phyloP scores from a whole-genome alignment of 2,797 vertebrate genomes.

The Aeoliscus strigatus region DNA sequence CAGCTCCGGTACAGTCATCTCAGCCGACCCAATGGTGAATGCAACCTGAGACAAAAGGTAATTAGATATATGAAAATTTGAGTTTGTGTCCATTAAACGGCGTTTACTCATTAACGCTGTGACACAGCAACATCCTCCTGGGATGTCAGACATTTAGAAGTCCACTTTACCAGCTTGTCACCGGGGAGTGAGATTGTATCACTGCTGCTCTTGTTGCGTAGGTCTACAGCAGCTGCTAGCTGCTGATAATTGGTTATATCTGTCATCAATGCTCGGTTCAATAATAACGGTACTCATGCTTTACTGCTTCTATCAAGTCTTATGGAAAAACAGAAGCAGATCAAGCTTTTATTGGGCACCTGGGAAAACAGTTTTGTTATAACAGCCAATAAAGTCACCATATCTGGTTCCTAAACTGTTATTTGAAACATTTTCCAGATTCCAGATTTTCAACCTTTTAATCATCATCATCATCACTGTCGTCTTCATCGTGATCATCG shows the following conservation, averaged over 20 bases:
- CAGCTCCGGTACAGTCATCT: not conserved
- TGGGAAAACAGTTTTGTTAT: too few relatives aligned
- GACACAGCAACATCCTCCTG: conserved; percentile 15
- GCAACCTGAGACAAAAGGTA: conserved; percentile 8
- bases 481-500: too few relatives aligned
- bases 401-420: too few relatives aligned
- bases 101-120: conserved; percentile 9
- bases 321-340: too few relatives aligned
- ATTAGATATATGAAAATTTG: conserved; percentile 22
- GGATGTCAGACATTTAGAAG: not conserved
- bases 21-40: not conserved
- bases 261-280: too few relatives aligned
- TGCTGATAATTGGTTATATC: not conserved
- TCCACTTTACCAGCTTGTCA: conserved; percentile 14
- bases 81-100: conserved; percentile 22
- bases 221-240: not conserved
- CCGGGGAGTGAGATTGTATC: conserved; percentile 8
- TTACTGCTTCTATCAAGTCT: too few relatives aligned
- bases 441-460: too few relatives aligned
- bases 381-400: too few relatives aligned
- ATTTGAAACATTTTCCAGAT: too few relatives aligned
- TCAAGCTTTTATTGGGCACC: too few relatives aligned
- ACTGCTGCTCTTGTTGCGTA: not conserved
- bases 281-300: too few relatives aligned
- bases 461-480: too few relatives aligned